Evolutionary conservation across 2,797 vertebrate species (phyloP), one percentile per base, ranked within the genome.

Genomic region (Ataeniobius toweri): DNA sequence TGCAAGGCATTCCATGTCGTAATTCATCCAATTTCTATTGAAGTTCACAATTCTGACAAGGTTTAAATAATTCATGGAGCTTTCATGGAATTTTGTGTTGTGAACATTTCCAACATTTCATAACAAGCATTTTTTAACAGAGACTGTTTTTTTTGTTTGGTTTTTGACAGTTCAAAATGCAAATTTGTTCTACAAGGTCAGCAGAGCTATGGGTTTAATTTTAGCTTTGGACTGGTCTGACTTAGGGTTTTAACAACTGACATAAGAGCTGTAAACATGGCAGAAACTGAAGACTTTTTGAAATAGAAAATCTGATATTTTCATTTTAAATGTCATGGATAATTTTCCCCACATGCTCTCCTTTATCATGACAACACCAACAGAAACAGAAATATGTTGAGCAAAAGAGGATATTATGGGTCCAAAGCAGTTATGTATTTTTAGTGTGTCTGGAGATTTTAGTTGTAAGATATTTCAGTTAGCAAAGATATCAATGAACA

Each of bases 321-420:
- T 87, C 24, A 78, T 81, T 89, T 81, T 85, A 80, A 89, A 90
- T 87, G 76, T 79, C 79, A 83, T 59, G n/a, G 76, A 65, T 89
- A 83, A 88, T 86, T 80, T 89, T 79, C 81, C 72, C 79, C 41
- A 72, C 74, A 81, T 89, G 88, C 81, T 86, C 56, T 85, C 83
- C 77, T 83, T 89, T 87, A 83, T 79, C 85, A 91, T 85, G 81
- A 85, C 77, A 92, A 90, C 89, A 79, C 44, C 44, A 80, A 74
- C 28, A 74, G 48, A 77, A 84, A 69, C 83, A 72, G 80, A 83
- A 87, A 83, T 56, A 83, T 81, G 28, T 65, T 14, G 3, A 46
- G 74, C 71, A 74, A 31, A 67, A 74, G 41, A 82, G 61, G 31
- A 75, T 63, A 80, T 78, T 78, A 81, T 74, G 69, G 73, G 56